These are phyloP conservation scores for Chelon auratus DNA, from an alignment of 2,797 vertebrate genomes.

Conservation along the genomic window DNA sequence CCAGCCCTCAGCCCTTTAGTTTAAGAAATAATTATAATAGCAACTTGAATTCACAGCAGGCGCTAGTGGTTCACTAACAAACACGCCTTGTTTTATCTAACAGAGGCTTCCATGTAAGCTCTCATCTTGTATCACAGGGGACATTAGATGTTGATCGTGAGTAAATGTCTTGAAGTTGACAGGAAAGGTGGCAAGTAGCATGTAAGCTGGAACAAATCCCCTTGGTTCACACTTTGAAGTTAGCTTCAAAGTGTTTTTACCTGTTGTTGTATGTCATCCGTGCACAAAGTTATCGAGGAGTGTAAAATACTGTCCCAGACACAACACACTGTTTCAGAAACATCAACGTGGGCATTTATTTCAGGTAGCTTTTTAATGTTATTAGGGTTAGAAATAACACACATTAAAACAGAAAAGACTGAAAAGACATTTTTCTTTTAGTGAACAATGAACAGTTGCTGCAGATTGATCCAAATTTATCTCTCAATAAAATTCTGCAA, in stretches of 20 bases:
- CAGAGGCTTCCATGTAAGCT: constrained; percentile 19
- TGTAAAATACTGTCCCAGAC: constrained; percentile 4
- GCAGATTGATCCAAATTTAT: neutral
- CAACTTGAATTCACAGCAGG: constrained; percentile 10
- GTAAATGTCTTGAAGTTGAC: constrained; percentile 20
- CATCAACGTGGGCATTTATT: neutral
- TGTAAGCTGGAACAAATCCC: constrained; percentile 14
- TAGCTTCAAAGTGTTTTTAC: constrained; percentile 43
- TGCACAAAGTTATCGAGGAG: constrained; percentile 12
- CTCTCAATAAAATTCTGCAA: neutral
- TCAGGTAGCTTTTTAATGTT: neutral
- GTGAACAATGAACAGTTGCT: neutral
- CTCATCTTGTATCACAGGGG: constrained; percentile 27
- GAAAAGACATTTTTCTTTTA: neutral
- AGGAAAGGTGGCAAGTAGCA: constrained; percentile 9
- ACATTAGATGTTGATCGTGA: constrained; percentile 25
- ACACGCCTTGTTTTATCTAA: constrained; percentile 17
- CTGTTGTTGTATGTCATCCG: constrained; percentile 32
- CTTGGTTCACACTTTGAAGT: constrained; percentile 51
- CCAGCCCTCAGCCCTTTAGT: neutral
- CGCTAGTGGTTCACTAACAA: neutral
- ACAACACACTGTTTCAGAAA: neutral
- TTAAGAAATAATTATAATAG: neutral
- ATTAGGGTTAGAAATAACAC: neutral
- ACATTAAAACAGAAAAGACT: neutral